phyloP scores from a whole-genome alignment of 2,797 vertebrate genomes.

The Monodelphis domestica region DNA sequence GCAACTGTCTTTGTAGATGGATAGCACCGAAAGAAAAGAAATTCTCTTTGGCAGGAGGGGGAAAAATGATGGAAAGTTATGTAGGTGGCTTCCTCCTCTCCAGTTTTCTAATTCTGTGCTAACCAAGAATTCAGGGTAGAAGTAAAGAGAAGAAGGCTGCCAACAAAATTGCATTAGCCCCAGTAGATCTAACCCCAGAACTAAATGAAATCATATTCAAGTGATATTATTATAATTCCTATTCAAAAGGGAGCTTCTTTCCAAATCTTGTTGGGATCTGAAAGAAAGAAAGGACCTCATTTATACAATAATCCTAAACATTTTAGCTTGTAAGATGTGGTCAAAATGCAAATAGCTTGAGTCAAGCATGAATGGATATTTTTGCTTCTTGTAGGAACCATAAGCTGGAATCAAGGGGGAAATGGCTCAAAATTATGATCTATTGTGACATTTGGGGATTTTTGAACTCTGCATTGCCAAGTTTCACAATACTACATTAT shows the following conservation, averaged over 20 bases:
- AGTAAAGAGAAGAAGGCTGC: background rate
- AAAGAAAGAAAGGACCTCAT: background rate
- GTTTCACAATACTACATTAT: constrained; percentile 49
- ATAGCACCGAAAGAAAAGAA: constrained; percentile 28
- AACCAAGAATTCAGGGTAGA: constrained; percentile 15
- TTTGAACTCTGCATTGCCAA: constrained; percentile 58
- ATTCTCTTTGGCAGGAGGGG: background rate
- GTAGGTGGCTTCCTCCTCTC: background rate
- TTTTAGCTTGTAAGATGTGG: constrained; percentile 3
- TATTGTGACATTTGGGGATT: constrained; percentile 67
- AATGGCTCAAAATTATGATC: constrained; percentile 63
- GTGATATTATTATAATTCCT: background rate
- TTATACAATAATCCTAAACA: background rate
- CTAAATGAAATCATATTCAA: background rate
- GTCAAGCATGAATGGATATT: constrained; percentile 20
- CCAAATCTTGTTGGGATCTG: background rate
- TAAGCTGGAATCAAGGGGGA: background rate
- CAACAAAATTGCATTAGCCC: constrained; percentile 32
- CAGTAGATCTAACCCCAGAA: background rate
- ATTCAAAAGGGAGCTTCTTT: background rate
- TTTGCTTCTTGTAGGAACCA: background rate
- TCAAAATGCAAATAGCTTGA: background rate
- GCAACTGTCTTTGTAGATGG: background rate
- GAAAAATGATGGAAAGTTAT: background rate
- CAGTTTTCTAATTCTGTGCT: constrained; percentile 38